Base-by-base conservation (phyloP, 2,888 invertebrate genomes). In the Luffia ferchaultella region DNA sequence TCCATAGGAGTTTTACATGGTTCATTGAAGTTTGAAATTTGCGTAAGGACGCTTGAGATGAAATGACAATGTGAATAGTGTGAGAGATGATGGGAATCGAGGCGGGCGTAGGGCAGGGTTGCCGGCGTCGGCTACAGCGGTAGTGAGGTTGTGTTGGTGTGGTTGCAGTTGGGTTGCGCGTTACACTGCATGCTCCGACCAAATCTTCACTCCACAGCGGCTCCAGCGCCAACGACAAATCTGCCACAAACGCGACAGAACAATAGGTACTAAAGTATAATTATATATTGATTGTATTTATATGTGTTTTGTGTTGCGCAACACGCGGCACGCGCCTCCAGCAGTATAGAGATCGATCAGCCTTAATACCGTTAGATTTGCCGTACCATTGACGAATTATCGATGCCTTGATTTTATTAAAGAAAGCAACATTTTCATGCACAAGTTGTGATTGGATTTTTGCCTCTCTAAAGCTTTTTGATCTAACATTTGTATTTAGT, bases 151-250 rank as follows among this genome's bases (percentile, higher is more conserved):
- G 78, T 78, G 76, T 78, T 82, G 79, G 76, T 83, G 87, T 87
- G 90, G 89, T 93, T 92, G 90, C 93, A 93, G 93, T 92, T 89
- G 91, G 92, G 89, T 92, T 92, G 89, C 91, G 92, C 88, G 90
- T 91, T 88, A 91, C 91, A 89, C 91, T 92, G 90, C 92, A 92
- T 92, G 93, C 92, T 89, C 91, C 91, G 87, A 86, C 86, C 86
- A 80, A 80, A 82, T 73, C 82, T 73, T 64, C 82, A 77, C 80
- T 73, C 70, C 77, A 77, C 84, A 77, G 83, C 83, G 83, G 82
- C 84, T 73, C 82, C 82, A 76, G 80, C 77, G 82, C 76, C 76
- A 79, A 76, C 79, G 78, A 80, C 79, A 80, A 77, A 74, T 71
- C 85, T 70, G 75, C 82, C 75, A 74, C 80, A 77, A 79, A 80